Percentiles rank a stretch among this genome's conserved stretches.
phyloP scores from a whole-genome alignment of 2,797 vertebrate species.

The Myotis planiceps region DNA sequence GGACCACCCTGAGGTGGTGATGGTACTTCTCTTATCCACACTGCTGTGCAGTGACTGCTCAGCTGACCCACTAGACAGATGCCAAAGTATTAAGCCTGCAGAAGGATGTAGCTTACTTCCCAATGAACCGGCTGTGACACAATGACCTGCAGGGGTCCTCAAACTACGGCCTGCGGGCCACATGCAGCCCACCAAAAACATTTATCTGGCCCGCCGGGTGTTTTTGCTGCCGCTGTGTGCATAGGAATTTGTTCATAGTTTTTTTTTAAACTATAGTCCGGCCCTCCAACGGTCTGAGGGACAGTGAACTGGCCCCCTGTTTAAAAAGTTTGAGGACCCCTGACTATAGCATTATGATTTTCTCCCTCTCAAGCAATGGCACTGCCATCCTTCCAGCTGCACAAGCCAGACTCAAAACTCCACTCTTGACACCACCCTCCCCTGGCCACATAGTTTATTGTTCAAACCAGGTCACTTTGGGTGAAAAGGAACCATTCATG shows the following conservation, averaged over 20 bases:
- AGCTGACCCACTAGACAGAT: neutral
- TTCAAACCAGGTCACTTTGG: neutral
- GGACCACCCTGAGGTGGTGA: neutral
- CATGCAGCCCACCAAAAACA: no score
- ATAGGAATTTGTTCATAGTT: no score
- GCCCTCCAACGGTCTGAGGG: no score
- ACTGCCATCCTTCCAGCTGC: neutral
- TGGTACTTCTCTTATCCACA: neutral
- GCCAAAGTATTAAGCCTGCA: accelerated
- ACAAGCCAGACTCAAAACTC: neutral
- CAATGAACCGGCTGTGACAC: accelerated
- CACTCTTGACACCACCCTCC: no score
- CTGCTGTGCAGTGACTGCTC: accelerated
- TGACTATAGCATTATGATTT: no score
- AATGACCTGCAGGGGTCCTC: no score
- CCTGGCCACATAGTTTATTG: neutral
- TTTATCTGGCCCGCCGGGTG: no score
- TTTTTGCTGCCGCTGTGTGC: no score
- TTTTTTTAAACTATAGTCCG: no score
- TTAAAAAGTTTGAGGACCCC: no score
- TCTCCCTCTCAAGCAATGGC: neutral
- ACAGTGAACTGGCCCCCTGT: no score
- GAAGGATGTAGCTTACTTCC: accelerated
- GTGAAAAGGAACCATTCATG: neutral
- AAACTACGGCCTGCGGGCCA: no score